phyloP scores from a whole-genome alignment of 2,113 vertebrate genomes.

The Pedetes capensis region DNA sequence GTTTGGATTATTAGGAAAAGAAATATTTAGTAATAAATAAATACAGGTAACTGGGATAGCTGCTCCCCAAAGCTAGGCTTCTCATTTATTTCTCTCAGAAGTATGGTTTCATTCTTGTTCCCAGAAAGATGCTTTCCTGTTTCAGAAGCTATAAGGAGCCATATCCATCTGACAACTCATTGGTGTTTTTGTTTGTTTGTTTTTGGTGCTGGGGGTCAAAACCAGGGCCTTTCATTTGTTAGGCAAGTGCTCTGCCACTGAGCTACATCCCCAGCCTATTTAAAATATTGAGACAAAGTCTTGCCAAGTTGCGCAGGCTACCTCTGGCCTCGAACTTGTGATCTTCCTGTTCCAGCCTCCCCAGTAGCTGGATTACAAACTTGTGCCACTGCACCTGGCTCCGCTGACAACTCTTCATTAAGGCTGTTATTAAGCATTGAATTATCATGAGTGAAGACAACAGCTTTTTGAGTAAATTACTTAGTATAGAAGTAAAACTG shows the following conservation, averaged over 20 bases:
- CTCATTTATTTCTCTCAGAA: neutral
- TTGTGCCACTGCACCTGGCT: neutral
- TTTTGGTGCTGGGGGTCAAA: neutral
- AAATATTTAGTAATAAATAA: neutral
- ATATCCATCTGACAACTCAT: neutral
- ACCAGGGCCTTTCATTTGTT: neutral
- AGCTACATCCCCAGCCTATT: neutral
- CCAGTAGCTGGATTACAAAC: neutral
- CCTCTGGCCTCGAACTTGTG: neutral
- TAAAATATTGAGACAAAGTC: too few species aligned
- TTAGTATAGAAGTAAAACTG: conserved; percentile 33
- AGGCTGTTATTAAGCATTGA: neutral
- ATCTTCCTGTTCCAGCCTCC: neutral
- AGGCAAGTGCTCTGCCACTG: neutral
- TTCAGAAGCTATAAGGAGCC: neutral
- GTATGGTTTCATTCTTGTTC: neutral
- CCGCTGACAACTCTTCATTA: neutral
- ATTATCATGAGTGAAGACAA: conserved; percentile 23
- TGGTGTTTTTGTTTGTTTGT: too few species aligned
- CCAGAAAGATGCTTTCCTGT: neutral
- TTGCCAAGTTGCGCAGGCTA: neutral
- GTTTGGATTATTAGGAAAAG: neutral
- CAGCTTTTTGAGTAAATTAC: neutral
- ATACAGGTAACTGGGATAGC: neutral
- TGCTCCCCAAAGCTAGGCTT: neutral